Base-by-base conservation (phyloP, 2,113 vertebrate genomes). In the Malurus melanocephalus region DNA sequence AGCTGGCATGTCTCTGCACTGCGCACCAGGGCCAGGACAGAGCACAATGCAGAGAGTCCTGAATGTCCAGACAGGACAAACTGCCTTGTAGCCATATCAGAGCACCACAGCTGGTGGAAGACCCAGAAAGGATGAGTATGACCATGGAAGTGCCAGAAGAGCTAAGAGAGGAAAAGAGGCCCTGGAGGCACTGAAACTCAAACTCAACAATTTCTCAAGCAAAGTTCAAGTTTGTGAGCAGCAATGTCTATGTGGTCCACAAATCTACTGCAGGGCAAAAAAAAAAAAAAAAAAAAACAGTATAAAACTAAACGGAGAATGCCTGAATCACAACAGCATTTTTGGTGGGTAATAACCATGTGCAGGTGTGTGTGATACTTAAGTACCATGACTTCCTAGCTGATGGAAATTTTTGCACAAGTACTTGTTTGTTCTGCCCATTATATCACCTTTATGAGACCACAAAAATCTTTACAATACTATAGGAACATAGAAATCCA, bases 51-150 rank as follows among this genome's bases (percentile, higher is more conserved):
- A 57, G 51, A 55, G 33, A 21, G 26, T 46, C 32, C 26, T 6
- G 6, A 66, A 7, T 10, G 18, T 35, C 55, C 51, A 38, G n/a
- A 15, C 32, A 40, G 21, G 57, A 49, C 20, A 71, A 77, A 69
- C 6, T 33, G 35, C 23, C 11, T 6, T 4, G 26, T 32, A 65
- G 32, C n/a, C 16, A 2, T 7, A 4, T 7, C 1, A 7, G n/a
- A 81, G 40, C 24, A 55, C 38, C 15, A 33, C 57, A 79, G 20
- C 8, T 2, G 3, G n/a, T 28, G 38, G n/a, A 38, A 49, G 51
- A 88, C 2, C 3, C 27, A 61, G 40, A 52, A 79, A 8, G 32
- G 6, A 53, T 32, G 9, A 82, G 5, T 24, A 60, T 19, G 38
- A 19, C 35, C 17, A 33, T 20, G 17, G n/a, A 75, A 67, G 32